Percentiles rank a stretch among this genome's conserved stretches.
Evolutionary conservation across 1,140 invertebrate species (phyloP).

Genomic region (Microplitis demolitor): DNA sequence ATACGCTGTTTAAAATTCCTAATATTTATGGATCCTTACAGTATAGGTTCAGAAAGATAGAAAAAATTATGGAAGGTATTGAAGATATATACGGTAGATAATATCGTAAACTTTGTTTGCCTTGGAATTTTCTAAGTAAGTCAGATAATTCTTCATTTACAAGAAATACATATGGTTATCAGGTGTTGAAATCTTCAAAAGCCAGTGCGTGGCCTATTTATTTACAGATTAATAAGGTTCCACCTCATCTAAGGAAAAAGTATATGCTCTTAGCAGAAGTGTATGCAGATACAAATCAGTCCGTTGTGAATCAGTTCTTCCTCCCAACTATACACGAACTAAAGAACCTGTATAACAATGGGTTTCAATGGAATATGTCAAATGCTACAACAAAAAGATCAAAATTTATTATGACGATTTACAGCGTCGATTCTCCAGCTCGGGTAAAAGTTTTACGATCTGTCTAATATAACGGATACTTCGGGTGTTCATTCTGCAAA

Average conservation of each 20-base stretch:
- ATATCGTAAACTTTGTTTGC: not conserved
- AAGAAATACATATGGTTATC: slow-evolving; percentile 16
- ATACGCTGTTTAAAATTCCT: slow-evolving; percentile 17
- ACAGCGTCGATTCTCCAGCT: slow-evolving; percentile 9
- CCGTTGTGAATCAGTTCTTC: slow-evolving; percentile 14
- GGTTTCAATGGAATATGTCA: slow-evolving; percentile 5
- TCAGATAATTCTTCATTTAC: slow-evolving; percentile 22
- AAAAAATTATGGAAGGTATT: slow-evolving; percentile 16
- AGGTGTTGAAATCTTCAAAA: slow-evolving; percentile 17
- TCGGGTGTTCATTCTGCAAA: slow-evolving; percentile 10
- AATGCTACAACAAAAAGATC: not conserved
- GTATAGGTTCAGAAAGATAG: slow-evolving; percentile 16
- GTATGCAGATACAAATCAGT: slow-evolving; percentile 10
- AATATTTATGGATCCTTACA: slow-evolving; percentile 20
- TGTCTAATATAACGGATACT: slow-evolving; percentile 3
- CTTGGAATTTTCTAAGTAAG: slow-evolving; percentile 1
- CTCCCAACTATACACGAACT: slow-evolving; percentile 6
- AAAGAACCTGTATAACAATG: not conserved
- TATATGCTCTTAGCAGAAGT: slow-evolving; percentile 21
- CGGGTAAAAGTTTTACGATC: not conserved
- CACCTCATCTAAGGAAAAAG: slow-evolving; percentile 14
- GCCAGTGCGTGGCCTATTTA: slow-evolving; percentile 22
- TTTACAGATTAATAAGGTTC: slow-evolving; percentile 21
- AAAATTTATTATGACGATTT: not conserved
- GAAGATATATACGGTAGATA: slow-evolving; percentile 30